phyloP scores from a whole-genome alignment of 2,113 vertebrate genomes.

The Oreochromis spilurus region DNA sequence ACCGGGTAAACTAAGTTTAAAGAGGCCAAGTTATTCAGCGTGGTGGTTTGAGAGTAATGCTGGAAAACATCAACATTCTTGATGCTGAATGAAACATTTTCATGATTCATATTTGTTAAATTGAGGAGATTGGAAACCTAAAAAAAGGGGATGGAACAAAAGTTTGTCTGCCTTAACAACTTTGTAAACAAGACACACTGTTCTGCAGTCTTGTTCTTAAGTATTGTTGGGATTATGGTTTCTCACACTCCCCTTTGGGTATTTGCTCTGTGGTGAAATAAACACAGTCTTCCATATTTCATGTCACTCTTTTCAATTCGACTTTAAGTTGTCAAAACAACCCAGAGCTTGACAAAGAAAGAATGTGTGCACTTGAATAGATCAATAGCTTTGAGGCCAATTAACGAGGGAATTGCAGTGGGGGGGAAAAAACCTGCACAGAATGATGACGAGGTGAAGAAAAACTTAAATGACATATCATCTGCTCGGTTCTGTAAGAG shows the following conservation, averaged over 20 bases:
- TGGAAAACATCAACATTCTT: background rate
- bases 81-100: background rate
- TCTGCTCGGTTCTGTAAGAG: background rate
- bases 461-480: constrained; percentile 15
- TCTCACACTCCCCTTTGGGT: background rate
- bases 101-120: background rate
- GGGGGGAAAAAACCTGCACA: background rate
- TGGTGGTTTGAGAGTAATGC: background rate
- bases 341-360: background rate
- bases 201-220: background rate
- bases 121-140: background rate
- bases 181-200: background rate
- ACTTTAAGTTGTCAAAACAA: constrained; percentile 38
- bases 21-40: background rate
- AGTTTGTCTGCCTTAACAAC: background rate
- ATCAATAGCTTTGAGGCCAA: constrained; percentile 13
- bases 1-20: background rate
- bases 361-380: background rate
- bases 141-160: background rate
- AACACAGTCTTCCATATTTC: constrained; percentile 18
- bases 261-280: constrained; percentile 11
- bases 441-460: background rate
- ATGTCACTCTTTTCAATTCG: background rate
- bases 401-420: constrained; percentile 1
- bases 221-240: constrained; percentile 9